Evolutionary conservation across 2,113 vertebrate genomes (phyloP).

Genomic region (Lophius piscatorius): DNA sequence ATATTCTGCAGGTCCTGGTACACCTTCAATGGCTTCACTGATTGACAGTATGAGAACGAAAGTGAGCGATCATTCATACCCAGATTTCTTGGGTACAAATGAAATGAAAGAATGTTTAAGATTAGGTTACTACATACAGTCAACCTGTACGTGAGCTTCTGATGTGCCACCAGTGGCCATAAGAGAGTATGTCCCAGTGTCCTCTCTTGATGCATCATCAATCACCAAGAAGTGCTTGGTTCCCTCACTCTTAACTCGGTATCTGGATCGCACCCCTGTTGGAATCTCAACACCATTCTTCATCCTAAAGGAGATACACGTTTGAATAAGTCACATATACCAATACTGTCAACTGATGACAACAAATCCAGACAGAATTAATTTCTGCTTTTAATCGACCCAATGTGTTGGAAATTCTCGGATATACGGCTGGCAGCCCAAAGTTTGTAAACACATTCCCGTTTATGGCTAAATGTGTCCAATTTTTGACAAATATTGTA

Average conservation of each 20-base stretch:
- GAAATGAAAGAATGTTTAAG: background rate
- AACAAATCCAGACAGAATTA: too few relatives aligned
- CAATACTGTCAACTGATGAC: background rate
- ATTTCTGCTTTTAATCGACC: too few relatives aligned
- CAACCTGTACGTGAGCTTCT: slow-evolving; percentile 86
- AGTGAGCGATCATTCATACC: background rate
- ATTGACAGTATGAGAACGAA: slow-evolving; percentile 32
- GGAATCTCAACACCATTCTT: slow-evolving; percentile 94
- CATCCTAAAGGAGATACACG: slow-evolving; percentile 81
- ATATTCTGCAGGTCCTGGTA: slow-evolving; percentile 86
- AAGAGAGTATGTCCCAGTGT: slow-evolving; percentile 90
- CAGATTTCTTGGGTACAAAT: background rate
- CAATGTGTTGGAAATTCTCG: too few relatives aligned
- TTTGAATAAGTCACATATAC: slow-evolving; percentile 3
- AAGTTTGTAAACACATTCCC: too few relatives aligned
- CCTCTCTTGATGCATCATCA: slow-evolving; percentile 90
- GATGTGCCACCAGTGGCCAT: slow-evolving; percentile 94
- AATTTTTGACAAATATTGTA: too few relatives aligned
- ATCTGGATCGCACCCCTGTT: slow-evolving; percentile 88
- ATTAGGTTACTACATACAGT: slow-evolving; percentile 78
- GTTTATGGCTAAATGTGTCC: too few relatives aligned
- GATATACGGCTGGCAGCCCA: too few relatives aligned
- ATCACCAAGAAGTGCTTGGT: slow-evolving; percentile 92
- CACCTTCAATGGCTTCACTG: slow-evolving; percentile 95
- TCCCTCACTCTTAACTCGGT: slow-evolving; percentile 89